A percentile compares a stretch with the other conserved stretches of the same genome.
phyloP scores from a whole-genome alignment of 2,888 invertebrate species.

The Sesia bembeciformis region DNA sequence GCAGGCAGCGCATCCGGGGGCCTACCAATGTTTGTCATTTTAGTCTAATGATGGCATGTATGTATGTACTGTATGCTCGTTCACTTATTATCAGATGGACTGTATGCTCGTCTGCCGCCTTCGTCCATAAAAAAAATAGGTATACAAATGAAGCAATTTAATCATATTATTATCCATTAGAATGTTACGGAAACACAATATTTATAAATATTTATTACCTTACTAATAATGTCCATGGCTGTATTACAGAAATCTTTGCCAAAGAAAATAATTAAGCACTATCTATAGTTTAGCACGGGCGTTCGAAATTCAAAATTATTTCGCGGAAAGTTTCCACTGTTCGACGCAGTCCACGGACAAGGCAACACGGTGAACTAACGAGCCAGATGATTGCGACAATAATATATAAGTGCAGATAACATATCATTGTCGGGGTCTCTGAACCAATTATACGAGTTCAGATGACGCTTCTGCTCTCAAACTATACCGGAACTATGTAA shows the following conservation, averaged over 20 bases:
- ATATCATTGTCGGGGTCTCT: background rate
- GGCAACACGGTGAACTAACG: background rate
- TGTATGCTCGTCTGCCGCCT: no score
- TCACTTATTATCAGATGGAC: no score
- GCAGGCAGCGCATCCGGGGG: no score
- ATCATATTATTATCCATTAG: no score
- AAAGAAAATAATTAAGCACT: background rate
- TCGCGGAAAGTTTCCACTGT: background rate
- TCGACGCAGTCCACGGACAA: background rate
- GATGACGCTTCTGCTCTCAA: no score
- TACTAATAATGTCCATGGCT: conserved; percentile 8
- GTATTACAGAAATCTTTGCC: background rate
- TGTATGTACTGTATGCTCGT: no score
- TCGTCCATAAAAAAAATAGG: no score
- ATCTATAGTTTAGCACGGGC: background rate
- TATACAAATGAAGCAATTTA: no score
- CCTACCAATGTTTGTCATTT: no score
- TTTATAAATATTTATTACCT: conserved; percentile 3
- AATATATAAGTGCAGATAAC: background rate
- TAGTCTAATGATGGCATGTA: no score
- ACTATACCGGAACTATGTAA: no score
- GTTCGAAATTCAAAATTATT: background rate
- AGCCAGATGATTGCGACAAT: background rate
- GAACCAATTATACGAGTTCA: background rate
- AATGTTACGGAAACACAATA: background rate